These are phyloP conservation scores for Anas bahamensis DNA, from an alignment of 2,797 vertebrate genomes.

Conservation along the genomic window DNA sequence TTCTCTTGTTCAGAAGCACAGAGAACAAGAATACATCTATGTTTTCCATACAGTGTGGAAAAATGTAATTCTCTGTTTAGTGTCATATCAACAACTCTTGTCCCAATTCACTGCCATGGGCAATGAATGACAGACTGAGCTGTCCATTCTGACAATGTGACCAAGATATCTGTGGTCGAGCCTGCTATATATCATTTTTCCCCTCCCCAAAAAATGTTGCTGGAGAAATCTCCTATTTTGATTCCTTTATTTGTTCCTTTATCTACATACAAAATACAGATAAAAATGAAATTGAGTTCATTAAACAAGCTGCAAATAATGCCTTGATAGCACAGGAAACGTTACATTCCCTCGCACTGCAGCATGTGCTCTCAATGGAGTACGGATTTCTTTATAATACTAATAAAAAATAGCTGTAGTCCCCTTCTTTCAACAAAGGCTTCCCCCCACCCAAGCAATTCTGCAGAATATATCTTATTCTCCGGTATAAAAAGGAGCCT, in stretches of 20 bases:
- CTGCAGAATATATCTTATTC: constrained; percentile 46
- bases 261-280: constrained; percentile 65
- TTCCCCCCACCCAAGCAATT: constrained; percentile 26
- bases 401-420: constrained; percentile 65
- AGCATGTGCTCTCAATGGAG: constrained; percentile 31
- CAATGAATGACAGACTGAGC: constrained; percentile 56
- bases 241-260: constrained; percentile 64
- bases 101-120: constrained; percentile 18
- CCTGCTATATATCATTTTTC: constrained; percentile 5
- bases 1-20: constrained; percentile 40
- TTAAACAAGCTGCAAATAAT: constrained; percentile 66
- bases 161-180: constrained; percentile 48
- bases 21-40: neutral
- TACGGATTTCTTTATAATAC: constrained; percentile 49
- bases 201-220: neutral
- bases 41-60: constrained; percentile 29
- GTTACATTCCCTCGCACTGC: constrained; percentile 7
- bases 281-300: constrained; percentile 67
- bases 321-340: constrained; percentile 39
- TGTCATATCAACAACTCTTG: constrained; percentile 60
- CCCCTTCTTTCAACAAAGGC: constrained; percentile 56
- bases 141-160: constrained; percentile 53
- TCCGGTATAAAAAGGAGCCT: constrained; percentile 34
- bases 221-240: constrained; percentile 27
- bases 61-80: constrained; percentile 68